Evolutionary conservation across 2,888 invertebrate species (phyloP).

Genomic region (Balanococcus diminutus): DNA sequence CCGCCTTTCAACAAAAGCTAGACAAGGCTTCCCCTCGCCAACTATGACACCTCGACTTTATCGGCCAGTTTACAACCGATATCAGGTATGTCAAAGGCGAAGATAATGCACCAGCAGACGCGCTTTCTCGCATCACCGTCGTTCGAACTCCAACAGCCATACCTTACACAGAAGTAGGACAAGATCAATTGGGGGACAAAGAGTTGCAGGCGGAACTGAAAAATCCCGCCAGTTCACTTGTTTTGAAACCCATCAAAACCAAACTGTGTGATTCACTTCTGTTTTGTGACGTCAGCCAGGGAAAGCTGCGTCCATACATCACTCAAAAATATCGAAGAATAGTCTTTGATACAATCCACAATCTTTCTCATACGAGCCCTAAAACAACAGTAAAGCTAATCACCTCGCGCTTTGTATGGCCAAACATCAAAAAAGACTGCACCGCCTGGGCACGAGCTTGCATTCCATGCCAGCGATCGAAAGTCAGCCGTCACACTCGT

Average conservation of each 20-base stretch:
- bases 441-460: constrained; percentile 60
- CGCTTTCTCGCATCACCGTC: constrained; percentile 51
- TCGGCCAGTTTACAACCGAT: constrained; percentile 55
- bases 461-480: constrained; percentile 60
- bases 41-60: constrained; percentile 45
- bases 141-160: neutral
- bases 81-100: constrained; percentile 53
- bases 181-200: constrained; percentile 14
- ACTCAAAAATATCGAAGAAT: constrained; percentile 3
- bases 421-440: constrained; percentile 60
- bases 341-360: constrained; percentile 58
- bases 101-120: constrained; percentile 54
- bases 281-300: neutral
- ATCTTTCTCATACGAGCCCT: constrained; percentile 58
- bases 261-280: neutral
- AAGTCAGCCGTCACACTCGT: constrained; percentile 60
- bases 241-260: neutral
- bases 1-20: constrained; percentile 56
- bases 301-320: constrained; percentile 27
- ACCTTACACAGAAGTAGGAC: neutral
- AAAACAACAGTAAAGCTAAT: constrained; percentile 59
- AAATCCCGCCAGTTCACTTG: neutral
- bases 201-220: constrained; percentile 39
- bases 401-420: constrained; percentile 61
- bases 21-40: constrained; percentile 50